Conservation (phyloP, 1,140 invertebrate genomes). For the Tetragnatha versicolor region DNA sequence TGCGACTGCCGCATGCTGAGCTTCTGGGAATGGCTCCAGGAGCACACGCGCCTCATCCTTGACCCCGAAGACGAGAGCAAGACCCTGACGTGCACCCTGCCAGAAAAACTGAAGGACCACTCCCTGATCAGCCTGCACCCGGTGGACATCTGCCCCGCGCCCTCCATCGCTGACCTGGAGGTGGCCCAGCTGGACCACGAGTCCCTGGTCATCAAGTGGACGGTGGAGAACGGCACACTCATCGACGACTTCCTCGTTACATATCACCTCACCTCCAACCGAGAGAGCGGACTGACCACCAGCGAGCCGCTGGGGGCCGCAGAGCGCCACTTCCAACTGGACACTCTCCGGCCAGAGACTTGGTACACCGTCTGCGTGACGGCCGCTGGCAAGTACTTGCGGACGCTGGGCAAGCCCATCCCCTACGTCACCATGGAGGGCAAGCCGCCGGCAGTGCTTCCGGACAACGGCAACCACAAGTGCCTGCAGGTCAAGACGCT, state of each 20-base stretch:
- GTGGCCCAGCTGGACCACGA: conserved; percentile 88
- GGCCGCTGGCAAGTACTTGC: conserved; percentile 75
- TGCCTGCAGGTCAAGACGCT: conserved; percentile 59
- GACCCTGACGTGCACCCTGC: conserved; percentile 77
- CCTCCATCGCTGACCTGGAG: conserved; percentile 79
- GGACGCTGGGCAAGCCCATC: conserved; percentile 56
- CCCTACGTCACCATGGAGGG: conserved; percentile 55
- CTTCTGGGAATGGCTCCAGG: conserved; percentile 85
- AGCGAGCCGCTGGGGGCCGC: conserved; percentile 68
- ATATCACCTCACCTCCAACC: conserved; percentile 73
- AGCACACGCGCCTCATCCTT: conserved; percentile 76
- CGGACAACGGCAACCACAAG: conserved; percentile 57
- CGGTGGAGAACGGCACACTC: conserved; percentile 84
- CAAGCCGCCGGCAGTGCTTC: conserved; percentile 33
- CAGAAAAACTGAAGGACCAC: conserved; percentile 76
- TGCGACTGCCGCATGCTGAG: conserved; percentile 85
- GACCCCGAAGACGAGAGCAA: conserved; percentile 49
- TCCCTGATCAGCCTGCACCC: conserved; percentile 79
- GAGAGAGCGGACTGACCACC: conserved; percentile 67
- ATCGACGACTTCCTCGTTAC: conserved; percentile 85
- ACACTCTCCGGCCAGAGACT: conserved; percentile 76
- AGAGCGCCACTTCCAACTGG: conserved; percentile 75
- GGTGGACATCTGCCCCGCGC: conserved; percentile 80
- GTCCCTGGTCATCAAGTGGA: conserved; percentile 87
- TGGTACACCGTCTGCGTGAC: conserved; percentile 85